Base-by-base conservation (phyloP, 2,797 vertebrate genomes). In the Danionella dracula region DNA sequence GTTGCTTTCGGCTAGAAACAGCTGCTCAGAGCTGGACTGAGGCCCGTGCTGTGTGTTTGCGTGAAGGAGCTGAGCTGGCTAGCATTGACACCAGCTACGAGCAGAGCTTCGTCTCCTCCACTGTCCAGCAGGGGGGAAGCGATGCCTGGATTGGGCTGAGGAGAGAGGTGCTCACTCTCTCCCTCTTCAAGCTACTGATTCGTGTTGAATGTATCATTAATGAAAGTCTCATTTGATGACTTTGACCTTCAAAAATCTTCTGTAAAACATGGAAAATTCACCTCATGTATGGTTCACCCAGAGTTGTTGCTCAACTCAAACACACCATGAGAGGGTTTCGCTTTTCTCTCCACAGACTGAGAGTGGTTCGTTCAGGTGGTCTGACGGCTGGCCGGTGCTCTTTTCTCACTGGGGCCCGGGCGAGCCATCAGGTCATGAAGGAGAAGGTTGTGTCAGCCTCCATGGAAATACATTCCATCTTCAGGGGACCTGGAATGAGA, bases 401-500 rank as follows among this genome's bases (percentile, higher is more conserved):
- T 91, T 85, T 63, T 89, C 90, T 4, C 83, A 90, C 27, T 91
- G 90, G 89, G 89, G 90, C 15, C 89, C 88, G 0, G 89, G 85
- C 48, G 88, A 92, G 64, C 90, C 90, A 31, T 85, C 51, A 53
- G 86, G 81, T 77, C 51, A 76, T 16, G 32, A 79, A 40, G 81
- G 72, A 0, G 87, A 90, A 68, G 89, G 90, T 34, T 91, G 90
- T 7, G 89, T 92, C 20, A 88, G 84, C 42, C 90, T 91, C 80
- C 85, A 84, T 0, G 81, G 65, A 1, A 71, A 78, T 0, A 65
- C 68, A 12, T 32, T 0, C 0, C 1, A 27, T 0, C 81, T 88
- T 66, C 87, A 89, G 17, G 90, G 89, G 15, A 88, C 87, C 7
- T 92, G 90, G 90, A 92, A 90, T 4, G 89, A 92, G 78, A 92